Evolutionary conservation across 1,140 invertebrate species (phyloP).

Genomic region (Ips typographus): DNA sequence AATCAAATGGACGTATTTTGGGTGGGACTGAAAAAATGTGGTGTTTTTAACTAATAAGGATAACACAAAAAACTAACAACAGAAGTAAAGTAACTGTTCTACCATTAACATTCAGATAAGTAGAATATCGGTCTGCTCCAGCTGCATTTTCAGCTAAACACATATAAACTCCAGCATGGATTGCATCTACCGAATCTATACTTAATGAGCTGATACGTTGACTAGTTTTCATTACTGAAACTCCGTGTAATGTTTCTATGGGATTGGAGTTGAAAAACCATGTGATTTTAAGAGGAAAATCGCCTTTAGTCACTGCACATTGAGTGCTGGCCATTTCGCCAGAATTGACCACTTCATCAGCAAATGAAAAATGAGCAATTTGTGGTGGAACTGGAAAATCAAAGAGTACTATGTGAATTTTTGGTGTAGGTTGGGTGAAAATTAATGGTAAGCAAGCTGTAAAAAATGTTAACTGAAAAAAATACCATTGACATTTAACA

Average conservation of each 20-base stretch:
- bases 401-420: too few species aligned
- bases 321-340: conserved; percentile 70
- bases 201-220: conserved; percentile 60
- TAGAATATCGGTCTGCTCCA: conserved; percentile 61
- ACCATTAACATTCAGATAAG: conserved; percentile 66
- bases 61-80: neutral
- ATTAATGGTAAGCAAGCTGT: neutral
- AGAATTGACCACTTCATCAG: conserved; percentile 66
- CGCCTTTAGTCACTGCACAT: conserved; percentile 75
- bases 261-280: conserved; percentile 57
- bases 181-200: conserved; percentile 59
- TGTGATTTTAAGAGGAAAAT: conserved; percentile 69
- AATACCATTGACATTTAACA: conserved; percentile 40
- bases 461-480: neutral
- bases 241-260: conserved; percentile 48
- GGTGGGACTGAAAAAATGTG: conserved; percentile 57
- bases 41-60: neutral
- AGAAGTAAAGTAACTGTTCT: neutral
- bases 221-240: conserved; percentile 53
- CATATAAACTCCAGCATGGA: conserved; percentile 64
- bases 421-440: neutral
- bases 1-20: conserved; percentile 71
- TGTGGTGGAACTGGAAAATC: conserved; percentile 41
- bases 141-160: conserved; percentile 63
- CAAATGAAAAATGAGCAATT: conserved; percentile 52